A percentile compares a stretch with the other conserved stretches of the same genome.
These are phyloP conservation scores for Hypanus sabinus DNA, from an alignment of 2,113 vertebrate species.

Conservation along the genomic window DNA sequence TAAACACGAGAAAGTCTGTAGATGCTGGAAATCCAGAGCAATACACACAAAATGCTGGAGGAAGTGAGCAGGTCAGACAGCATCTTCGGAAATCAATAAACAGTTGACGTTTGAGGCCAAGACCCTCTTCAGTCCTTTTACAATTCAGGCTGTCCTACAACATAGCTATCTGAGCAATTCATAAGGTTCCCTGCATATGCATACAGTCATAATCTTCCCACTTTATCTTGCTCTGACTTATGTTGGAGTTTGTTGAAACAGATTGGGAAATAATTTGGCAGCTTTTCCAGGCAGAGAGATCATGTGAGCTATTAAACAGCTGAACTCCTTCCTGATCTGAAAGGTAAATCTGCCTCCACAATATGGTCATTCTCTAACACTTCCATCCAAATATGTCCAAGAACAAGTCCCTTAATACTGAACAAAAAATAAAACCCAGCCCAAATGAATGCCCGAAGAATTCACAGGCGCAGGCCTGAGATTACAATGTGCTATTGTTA, in stretches of 20 bases:
- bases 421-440: conserved; percentile 14
- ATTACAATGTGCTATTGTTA: conserved; percentile 34
- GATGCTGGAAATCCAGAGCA: too few relatives aligned
- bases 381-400: background rate
- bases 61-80: too few relatives aligned
- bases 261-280: conserved; percentile 19
- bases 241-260: conserved; percentile 24
- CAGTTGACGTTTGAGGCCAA: too few relatives aligned
- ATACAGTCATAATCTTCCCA: background rate
- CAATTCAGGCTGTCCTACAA: too few relatives aligned
- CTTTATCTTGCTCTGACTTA: background rate
- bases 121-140: too few relatives aligned
- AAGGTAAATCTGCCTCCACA: conserved; percentile 36
- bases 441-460: background rate
- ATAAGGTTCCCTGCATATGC: background rate
- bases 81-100: too few relatives aligned
- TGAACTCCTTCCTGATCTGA: conserved; percentile 29
- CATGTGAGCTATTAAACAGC: conserved; percentile 33
- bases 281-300: conserved; percentile 18
- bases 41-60: too few relatives aligned
- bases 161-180: too few relatives aligned
- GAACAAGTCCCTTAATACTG: background rate
- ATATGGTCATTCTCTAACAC: conserved; percentile 23
- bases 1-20: too few relatives aligned
- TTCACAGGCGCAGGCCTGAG: background rate